Evolutionary conservation across 2,888 invertebrate genomes (phyloP).

Genomic region (Pteria penguin): DNA sequence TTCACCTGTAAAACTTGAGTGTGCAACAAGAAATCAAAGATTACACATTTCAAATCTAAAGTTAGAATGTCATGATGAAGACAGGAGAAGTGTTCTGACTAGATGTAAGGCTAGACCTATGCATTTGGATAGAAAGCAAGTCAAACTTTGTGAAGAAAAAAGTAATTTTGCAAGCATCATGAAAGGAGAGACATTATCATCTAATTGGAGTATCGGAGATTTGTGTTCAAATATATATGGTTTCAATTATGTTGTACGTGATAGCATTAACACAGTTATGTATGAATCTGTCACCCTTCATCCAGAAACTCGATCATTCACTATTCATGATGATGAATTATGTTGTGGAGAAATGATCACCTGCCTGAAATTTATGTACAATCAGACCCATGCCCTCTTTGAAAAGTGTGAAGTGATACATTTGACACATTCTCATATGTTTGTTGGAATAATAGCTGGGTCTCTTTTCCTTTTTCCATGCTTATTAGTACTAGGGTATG

Average conservation of each 20-base stretch:
- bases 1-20: too few species aligned
- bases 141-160: too few species aligned
- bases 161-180: neutral
- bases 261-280: neutral
- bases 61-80: too few species aligned
- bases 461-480: constrained; percentile 60
- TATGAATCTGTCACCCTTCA: constrained; percentile 15
- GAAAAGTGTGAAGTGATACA: constrained; percentile 6
- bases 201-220: neutral
- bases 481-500: constrained; percentile 42
- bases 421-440: constrained; percentile 6
- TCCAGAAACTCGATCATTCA: neutral
- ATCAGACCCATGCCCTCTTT: constrained; percentile 5
- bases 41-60: too few species aligned
- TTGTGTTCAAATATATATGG: neutral
- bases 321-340: neutral
- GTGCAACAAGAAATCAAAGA: too few species aligned
- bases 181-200: neutral
- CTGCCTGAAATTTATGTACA: constrained; percentile 19
- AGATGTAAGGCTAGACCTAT: too few species aligned
- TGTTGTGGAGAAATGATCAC: constrained; percentile 9
- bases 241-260: constrained; percentile 3
- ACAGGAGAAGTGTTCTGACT: too few species aligned
- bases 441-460: constrained; percentile 61
- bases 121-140: too few species aligned